Evolutionary conservation across 2,113 vertebrate species (phyloP).

Genomic region (Pterocles gutturalis): DNA sequence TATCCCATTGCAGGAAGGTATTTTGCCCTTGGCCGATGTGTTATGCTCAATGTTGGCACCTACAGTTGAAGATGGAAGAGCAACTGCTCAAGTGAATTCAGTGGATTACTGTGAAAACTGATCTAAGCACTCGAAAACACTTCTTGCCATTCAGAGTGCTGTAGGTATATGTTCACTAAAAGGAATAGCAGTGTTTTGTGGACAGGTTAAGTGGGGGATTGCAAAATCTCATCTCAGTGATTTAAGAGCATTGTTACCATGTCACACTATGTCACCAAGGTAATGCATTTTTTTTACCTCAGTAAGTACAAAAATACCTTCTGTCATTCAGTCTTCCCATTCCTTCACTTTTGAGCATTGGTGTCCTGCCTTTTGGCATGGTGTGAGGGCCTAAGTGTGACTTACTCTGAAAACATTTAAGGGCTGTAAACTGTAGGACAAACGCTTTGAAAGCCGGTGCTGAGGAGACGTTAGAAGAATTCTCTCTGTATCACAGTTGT

Average conservation of each 20-base stretch:
- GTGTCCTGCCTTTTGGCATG: not conserved
- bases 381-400: not conserved
- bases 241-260: not conserved
- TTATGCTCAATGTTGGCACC: not conserved
- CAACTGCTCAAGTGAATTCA: not conserved
- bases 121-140: not conserved
- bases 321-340: not conserved
- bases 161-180: not conserved
- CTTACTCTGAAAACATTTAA: not conserved
- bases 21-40: not conserved
- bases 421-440: not conserved
- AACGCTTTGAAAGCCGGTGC: accelerated
- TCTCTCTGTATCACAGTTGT: not conserved
- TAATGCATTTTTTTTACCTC: not conserved
- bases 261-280: not conserved
- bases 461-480: not conserved
- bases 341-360: not conserved
- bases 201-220: not conserved
- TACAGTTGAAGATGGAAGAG: not conserved
- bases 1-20: not conserved
- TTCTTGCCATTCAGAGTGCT: not conserved
- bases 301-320: not conserved
- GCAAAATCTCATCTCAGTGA: not conserved
- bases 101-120: not conserved
- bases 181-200: not conserved